Evolutionary conservation across 2,113 vertebrate species (phyloP).

Genomic region (Trinectes maculatus): DNA sequence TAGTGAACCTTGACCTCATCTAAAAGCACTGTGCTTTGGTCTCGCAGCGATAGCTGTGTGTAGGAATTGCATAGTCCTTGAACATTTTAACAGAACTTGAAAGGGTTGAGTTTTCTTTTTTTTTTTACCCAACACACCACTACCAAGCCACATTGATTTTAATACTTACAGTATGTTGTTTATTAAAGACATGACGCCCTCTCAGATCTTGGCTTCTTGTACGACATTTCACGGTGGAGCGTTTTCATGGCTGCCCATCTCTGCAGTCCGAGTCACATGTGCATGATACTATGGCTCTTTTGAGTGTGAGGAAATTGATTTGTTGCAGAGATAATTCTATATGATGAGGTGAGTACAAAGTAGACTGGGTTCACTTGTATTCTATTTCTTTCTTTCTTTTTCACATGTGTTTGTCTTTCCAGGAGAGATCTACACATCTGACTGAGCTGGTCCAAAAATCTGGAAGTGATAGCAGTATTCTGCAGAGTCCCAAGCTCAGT

Average conservation of each 20-base stretch:
- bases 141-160: conserved; percentile 27
- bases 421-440: conserved; percentile 30
- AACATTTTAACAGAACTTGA: conserved; percentile 40
- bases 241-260: conserved; percentile 60
- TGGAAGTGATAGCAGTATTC: conserved; percentile 37
- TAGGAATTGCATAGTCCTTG: conserved; percentile 35
- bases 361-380: not conserved
- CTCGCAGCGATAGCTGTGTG: conserved; percentile 11
- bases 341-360: conserved; percentile 33
- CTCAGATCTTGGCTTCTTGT: conserved; percentile 58
- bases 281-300: conserved; percentile 45
- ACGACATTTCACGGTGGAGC: conserved; percentile 69
- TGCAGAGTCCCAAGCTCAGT: conserved; percentile 46
- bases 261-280: conserved; percentile 58
- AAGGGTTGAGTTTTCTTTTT: conserved; percentile 11
- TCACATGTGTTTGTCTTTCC: conserved; percentile 21
- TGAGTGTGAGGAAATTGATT: conserved; percentile 61
- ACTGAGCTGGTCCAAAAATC: conserved; percentile 41
- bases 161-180: conserved; percentile 55
- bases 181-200: conserved; percentile 52
- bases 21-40: conserved; percentile 30
- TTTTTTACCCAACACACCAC: conserved; percentile 10
- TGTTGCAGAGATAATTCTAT: conserved; percentile 53
- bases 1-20: conserved; percentile 53
- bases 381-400: not conserved